A percentile compares a stretch with the other conserved stretches of the same genome.
phyloP scores from a whole-genome alignment of 2,113 vertebrate genomes.

The Sinocyclocheilus anophthalmus region DNA sequence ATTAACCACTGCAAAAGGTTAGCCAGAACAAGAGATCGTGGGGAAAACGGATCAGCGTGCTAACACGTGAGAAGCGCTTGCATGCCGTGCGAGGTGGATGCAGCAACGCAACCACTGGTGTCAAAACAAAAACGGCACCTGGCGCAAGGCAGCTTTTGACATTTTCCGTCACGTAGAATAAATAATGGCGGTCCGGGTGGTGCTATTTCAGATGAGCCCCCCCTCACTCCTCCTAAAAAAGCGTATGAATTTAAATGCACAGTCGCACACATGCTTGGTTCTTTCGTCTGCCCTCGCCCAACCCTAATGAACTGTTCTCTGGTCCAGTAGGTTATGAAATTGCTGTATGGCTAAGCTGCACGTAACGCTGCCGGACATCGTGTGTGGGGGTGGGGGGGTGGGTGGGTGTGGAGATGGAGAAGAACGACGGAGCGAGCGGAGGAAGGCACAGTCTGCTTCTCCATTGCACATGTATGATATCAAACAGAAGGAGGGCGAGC shows the following conservation, averaged over 20 bases:
- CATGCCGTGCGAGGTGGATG: neutral
- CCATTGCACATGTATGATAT: conserved; percentile 54
- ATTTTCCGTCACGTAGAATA: conserved; percentile 11
- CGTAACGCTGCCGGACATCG: conserved; percentile 16
- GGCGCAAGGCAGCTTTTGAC: neutral
- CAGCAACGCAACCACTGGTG: neutral
- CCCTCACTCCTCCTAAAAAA: neutral
- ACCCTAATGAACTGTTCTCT: neutral
- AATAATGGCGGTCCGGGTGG: neutral
- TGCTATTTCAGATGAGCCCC: neutral
- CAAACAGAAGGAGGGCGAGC: conserved; percentile 65
- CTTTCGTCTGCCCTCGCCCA: neutral
- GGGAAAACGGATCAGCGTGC: conserved; percentile 50
- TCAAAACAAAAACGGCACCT: conserved; percentile 15
- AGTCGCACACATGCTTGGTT: conserved; percentile 1
- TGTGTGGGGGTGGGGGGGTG: neutral
- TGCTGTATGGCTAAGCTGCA: conserved; percentile 9
- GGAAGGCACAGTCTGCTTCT: conserved; percentile 62
- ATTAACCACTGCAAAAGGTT: conserved; percentile 70
- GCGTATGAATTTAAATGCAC: conserved; percentile 9
- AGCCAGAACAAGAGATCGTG: conserved; percentile 65
- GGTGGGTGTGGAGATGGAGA: neutral
- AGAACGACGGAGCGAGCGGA: neutral
- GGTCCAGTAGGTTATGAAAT: conserved; percentile 4
- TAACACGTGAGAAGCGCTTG: conserved; percentile 62